A percentile compares a stretch with the other conserved stretches of the same genome.
Conservation (phyloP, 2,888 invertebrate species). For the Rhimphoctona megacephalus region DNA sequence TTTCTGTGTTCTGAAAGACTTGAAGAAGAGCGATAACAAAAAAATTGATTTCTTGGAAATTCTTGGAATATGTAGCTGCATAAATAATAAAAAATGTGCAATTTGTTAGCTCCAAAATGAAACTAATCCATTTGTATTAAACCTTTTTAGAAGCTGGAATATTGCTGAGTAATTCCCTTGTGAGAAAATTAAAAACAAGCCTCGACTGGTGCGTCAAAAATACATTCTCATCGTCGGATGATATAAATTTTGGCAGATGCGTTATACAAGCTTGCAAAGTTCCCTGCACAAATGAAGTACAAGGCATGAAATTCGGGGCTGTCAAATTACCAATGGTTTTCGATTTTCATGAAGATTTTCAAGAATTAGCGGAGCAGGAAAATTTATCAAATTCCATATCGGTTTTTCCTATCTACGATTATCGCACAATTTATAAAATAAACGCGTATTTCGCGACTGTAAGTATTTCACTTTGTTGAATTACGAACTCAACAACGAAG, state of each 20-base stretch:
- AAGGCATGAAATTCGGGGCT: slow-evolving; percentile 84
- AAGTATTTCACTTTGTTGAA: slow-evolving; percentile 79
- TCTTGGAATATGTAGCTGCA: not conserved
- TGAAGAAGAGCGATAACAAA: not conserved
- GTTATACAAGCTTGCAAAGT: slow-evolving; percentile 90
- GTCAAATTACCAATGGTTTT: slow-evolving; percentile 78
- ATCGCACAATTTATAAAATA: slow-evolving; percentile 89
- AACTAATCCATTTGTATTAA: slow-evolving; percentile 10
- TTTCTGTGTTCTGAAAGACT: not conserved
- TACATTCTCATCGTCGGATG: slow-evolving; percentile 92
- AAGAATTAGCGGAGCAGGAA: slow-evolving; percentile 82
- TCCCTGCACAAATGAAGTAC: slow-evolving; percentile 87
- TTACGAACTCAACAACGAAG: slow-evolving; percentile 63
- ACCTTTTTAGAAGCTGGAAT: slow-evolving; percentile 91
- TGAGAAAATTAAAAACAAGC: slow-evolving; percentile 91
- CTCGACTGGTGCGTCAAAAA: slow-evolving; percentile 96
- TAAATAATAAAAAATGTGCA: not conserved
- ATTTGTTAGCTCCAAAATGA: not conserved
- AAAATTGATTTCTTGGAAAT: not conserved
- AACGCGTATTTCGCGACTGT: slow-evolving; percentile 91
- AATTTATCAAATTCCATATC: slow-evolving; percentile 87
- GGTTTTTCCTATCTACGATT: slow-evolving; percentile 88
- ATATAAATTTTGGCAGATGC: slow-evolving; percentile 95
- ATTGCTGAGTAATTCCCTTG: slow-evolving; percentile 94
- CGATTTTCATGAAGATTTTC: slow-evolving; percentile 84